Evolutionary conservation across 2,888 invertebrate species (phyloP).

Genomic region (Hipparchia sbordonii): DNA sequence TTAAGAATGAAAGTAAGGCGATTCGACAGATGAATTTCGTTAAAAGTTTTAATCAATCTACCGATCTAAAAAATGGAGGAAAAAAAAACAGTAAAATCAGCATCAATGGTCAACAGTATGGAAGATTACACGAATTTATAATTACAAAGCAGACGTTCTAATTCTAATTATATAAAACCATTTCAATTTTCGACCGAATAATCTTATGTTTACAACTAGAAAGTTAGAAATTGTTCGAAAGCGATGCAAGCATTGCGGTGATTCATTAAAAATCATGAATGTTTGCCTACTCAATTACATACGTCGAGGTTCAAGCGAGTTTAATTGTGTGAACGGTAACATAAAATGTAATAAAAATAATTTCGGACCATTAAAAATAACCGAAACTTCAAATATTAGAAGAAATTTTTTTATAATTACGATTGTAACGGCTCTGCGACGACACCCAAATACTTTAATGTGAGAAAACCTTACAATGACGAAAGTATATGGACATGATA

Average conservation of each 20-base stretch:
- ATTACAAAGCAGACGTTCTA: conserved; percentile 38
- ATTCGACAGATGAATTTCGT: not conserved
- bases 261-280: conserved; percentile 56
- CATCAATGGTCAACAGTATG: conserved; percentile 31
- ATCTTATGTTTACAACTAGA: conserved; percentile 69
- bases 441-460: conserved; percentile 44
- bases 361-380: conserved; percentile 49
- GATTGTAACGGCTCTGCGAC: conserved; percentile 42
- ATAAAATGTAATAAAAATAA: conserved; percentile 46
- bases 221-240: conserved; percentile 54
- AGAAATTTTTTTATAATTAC: conserved; percentile 49
- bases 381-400: conserved; percentile 44
- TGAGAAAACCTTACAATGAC: conserved; percentile 46
- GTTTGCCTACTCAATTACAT: conserved; percentile 48
- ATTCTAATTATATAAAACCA: conserved; percentile 43
- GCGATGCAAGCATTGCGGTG: conserved; percentile 55
- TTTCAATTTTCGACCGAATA: conserved; percentile 45
- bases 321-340: conserved; percentile 51
- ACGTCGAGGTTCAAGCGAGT: conserved; percentile 43
- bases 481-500: conserved; percentile 36
- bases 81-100: conserved; percentile 34
- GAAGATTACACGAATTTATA: conserved; percentile 33
- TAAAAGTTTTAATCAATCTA: conserved; percentile 16
- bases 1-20: not conserved
- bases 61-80: conserved; percentile 24